Percentiles rank a stretch among this genome's conserved stretches.
phyloP scores from a whole-genome alignment of 53 echinoderm and acorn worm genomes.

The Echinarachnius parma region DNA sequence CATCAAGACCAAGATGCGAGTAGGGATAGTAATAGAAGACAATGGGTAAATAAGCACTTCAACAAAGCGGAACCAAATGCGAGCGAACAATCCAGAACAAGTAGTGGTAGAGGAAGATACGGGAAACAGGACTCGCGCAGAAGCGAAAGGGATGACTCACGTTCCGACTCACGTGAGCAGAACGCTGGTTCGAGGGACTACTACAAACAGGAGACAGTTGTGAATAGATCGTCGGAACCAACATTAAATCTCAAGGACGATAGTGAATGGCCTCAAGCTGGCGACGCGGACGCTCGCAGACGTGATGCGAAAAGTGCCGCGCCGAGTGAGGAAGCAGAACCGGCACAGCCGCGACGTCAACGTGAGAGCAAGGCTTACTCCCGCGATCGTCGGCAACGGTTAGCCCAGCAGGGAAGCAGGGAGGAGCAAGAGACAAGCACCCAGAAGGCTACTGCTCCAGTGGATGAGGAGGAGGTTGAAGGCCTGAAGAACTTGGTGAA shows the following conservation, averaged over 20 bases:
- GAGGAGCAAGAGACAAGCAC: slow-evolving; percentile 1
- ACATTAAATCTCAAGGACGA: too few relatives aligned
- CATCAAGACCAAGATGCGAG: slow-evolving; percentile 7
- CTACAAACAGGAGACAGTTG: too few relatives aligned
- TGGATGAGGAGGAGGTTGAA: slow-evolving; percentile 22
- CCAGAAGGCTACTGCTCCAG: neutral
- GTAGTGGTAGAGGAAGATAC: too few relatives aligned
- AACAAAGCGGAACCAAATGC: too few relatives aligned
- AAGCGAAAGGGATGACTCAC: too few relatives aligned
- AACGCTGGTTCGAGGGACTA: too few relatives aligned
- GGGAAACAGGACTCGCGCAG: too few relatives aligned
- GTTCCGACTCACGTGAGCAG: too few relatives aligned
- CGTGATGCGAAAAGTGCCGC: neutral
- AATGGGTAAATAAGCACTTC: slow-evolving; percentile 33
- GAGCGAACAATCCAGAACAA: too few relatives aligned
- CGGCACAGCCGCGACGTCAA: neutral
- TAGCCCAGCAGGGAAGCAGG: neutral
- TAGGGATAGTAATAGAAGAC: neutral
- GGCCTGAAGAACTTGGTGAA: slow-evolving; percentile 29
- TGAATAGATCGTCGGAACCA: too few relatives aligned
- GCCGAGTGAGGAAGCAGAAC: neutral
- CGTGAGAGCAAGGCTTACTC: slow-evolving; percentile 39
- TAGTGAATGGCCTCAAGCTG: too few relatives aligned
- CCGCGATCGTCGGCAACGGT: slow-evolving; percentile 31
- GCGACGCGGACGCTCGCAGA: neutral